Conservation (phyloP, 2,797 vertebrate species). For the Coracias cyanogaster region DNA sequence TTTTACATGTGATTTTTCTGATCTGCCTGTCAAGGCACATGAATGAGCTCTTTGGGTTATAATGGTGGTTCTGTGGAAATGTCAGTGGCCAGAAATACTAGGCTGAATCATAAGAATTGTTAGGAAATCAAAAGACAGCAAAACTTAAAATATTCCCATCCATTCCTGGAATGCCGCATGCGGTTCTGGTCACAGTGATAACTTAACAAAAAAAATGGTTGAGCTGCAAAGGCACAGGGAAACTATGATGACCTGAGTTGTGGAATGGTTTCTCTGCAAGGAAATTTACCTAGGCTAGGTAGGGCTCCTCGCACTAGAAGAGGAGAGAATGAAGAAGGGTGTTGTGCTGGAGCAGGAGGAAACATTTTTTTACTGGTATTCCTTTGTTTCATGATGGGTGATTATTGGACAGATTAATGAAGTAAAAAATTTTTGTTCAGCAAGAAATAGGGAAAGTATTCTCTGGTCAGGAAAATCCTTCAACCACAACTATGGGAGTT, state of each 20-base stretch:
- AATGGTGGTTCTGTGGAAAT: background rate
- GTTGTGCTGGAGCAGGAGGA: background rate
- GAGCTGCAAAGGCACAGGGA: background rate
- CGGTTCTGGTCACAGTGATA: background rate
- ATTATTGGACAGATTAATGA: background rate
- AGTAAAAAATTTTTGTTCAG: background rate
- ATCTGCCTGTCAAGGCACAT: rapidly evolving
- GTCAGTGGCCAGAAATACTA: background rate
- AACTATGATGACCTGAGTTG: background rate
- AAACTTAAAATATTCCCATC: background rate
- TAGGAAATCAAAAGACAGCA: background rate
- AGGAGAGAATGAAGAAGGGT: background rate
- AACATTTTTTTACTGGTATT: background rate
- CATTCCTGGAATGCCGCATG: background rate
- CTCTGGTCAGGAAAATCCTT: background rate
- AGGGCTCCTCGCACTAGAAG: background rate
- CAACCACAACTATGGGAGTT: background rate
- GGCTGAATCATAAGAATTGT: background rate
- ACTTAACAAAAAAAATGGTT: background rate
- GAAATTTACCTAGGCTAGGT: background rate
- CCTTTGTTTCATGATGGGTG: background rate
- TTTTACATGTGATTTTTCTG: background rate
- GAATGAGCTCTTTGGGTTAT: background rate
- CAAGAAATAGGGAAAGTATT: background rate
- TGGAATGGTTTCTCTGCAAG: background rate